Conservation (phyloP, 1,140 invertebrate species). For the Drosophila erecta region DNA sequence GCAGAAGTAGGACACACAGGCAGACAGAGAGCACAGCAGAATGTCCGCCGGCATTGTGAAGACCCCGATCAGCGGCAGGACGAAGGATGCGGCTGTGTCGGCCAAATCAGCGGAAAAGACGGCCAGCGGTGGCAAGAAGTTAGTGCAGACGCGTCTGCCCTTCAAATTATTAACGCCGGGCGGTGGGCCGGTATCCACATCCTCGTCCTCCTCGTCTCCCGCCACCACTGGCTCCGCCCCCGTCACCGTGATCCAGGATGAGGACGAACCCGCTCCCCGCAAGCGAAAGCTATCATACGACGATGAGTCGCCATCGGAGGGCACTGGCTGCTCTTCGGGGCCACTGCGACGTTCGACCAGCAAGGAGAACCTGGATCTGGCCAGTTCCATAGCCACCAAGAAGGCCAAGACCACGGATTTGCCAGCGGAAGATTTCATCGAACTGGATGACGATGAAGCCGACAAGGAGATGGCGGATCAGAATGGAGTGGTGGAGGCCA, state of each 20-base stretch:
- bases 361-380: slow-evolving; percentile 60
- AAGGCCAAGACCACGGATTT: slow-evolving; percentile 43
- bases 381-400: slow-evolving; percentile 31
- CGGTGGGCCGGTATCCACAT: background rate
- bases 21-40: slow-evolving; percentile 9
- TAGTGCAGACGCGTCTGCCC: slow-evolving; percentile 83
- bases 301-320: slow-evolving; percentile 23
- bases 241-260: slow-evolving; percentile 13
- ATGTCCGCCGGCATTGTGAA: slow-evolving; percentile 66
- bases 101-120: slow-evolving; percentile 50
- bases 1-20: background rate
- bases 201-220: background rate
- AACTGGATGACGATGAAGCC: slow-evolving; percentile 47
- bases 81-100: slow-evolving; percentile 31
- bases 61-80: slow-evolving; percentile 47
- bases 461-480: background rate
- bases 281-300: slow-evolving; percentile 73
- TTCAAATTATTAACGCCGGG: slow-evolving; percentile 75
- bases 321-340: slow-evolving; percentile 52
- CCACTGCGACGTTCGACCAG: slow-evolving; percentile 54
- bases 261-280: slow-evolving; percentile 35
- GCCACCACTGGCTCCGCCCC: background rate
- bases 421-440: slow-evolving; percentile 43
- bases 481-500: background rate
- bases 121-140: slow-evolving; percentile 74